Conservation (phyloP, 2,797 vertebrate species). For the Pseudochromis fuscus region DNA sequence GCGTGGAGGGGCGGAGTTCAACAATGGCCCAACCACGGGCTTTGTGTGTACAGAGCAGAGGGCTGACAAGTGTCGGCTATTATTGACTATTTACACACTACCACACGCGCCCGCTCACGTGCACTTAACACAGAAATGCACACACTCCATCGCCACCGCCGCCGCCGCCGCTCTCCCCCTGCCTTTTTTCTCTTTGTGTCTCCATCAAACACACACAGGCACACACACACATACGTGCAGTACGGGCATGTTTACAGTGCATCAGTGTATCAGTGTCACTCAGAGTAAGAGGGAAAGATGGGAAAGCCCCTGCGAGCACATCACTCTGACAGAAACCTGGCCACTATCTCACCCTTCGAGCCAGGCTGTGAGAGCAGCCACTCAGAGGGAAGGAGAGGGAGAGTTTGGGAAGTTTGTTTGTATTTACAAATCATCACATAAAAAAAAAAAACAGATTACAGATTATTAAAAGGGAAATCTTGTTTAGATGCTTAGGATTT, state of each 20-base stretch:
- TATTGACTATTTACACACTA: constrained; percentile 88
- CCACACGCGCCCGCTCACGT: constrained; percentile 73
- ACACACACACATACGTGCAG: constrained; percentile 44
- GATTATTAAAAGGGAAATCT: not conserved
- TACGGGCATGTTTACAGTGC: constrained; percentile 66
- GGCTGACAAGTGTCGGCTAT: constrained; percentile 87
- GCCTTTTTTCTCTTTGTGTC: constrained; percentile 57
- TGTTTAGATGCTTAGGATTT: too few relatives aligned
- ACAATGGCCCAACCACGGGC: constrained; percentile 84
- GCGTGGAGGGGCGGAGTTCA: constrained; percentile 76
- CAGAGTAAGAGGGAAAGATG: constrained; percentile 80
- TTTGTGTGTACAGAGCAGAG: constrained; percentile 85
- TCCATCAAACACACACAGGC: constrained; percentile 55
- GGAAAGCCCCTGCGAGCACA: constrained; percentile 77
- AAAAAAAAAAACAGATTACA: too few relatives aligned
- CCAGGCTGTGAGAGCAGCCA: constrained; percentile 41
- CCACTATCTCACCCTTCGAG: constrained; percentile 75
- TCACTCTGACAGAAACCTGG: constrained; percentile 84
- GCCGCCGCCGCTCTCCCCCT: not conserved
- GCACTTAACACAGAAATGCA: constrained; percentile 67
- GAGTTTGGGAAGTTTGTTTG: constrained; percentile 9
- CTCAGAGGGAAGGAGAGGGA: constrained; percentile 8
- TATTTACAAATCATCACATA: constrained; percentile 13
- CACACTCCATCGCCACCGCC: constrained; percentile 28
- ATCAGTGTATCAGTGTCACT: constrained; percentile 86